Conservation (phyloP, 1,140 invertebrate genomes). For the Argopecten irradians region DNA sequence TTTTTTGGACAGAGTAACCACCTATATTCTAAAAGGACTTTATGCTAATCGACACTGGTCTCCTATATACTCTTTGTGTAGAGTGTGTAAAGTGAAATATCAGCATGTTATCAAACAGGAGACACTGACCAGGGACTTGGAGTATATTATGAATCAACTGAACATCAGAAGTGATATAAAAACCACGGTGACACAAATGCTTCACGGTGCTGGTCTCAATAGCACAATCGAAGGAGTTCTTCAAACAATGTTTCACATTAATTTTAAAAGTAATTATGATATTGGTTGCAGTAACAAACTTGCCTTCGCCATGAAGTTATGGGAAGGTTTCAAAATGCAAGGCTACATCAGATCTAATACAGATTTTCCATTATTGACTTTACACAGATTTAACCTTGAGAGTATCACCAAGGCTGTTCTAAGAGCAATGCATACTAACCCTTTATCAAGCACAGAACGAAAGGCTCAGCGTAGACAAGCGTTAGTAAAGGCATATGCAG, state of each 20-base stretch:
- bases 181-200: background rate
- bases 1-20: constrained; percentile 19
- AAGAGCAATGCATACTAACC: background rate
- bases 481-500: background rate
- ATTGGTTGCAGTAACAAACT: no score
- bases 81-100: constrained; percentile 28
- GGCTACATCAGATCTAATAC: background rate
- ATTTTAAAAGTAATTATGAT: no score
- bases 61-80: constrained; percentile 30
- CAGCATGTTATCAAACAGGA: background rate
- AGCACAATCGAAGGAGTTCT: background rate
- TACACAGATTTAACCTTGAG: no score
- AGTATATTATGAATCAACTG: background rate
- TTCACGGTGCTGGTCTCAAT: background rate
- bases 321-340: background rate
- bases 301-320: no score
- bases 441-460: background rate
- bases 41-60: constrained; percentile 26
- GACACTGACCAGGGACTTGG: background rate
- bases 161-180: background rate
- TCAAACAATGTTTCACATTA: no score
- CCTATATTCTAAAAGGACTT: background rate
- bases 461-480: background rate
- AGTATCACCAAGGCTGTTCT: no score
- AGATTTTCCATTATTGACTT: background rate